Conservation (phyloP, 2,113 vertebrate genomes). For the Butastur rufipennis region DNA sequence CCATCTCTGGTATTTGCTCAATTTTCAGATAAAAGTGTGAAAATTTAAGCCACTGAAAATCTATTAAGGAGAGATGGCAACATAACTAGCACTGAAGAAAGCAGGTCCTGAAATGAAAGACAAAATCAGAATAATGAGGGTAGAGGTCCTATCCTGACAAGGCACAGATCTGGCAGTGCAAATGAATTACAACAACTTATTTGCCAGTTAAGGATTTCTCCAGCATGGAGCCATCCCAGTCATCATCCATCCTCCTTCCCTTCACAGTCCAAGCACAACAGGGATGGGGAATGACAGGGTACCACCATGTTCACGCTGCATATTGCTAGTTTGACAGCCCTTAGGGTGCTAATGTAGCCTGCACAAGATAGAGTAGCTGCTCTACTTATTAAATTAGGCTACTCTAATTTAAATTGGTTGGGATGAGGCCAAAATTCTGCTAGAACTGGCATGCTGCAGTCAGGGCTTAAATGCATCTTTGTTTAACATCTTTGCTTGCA, state of each 20-base stretch:
- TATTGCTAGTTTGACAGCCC: background rate
- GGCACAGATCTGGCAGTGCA: background rate
- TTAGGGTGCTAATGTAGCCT: background rate
- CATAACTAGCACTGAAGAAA: background rate
- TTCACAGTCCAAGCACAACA: background rate
- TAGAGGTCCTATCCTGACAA: background rate
- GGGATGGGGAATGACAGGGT: background rate
- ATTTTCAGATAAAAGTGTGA: background rate
- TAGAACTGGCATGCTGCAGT: conserved; percentile 3
- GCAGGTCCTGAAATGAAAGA: background rate
- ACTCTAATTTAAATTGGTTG: conserved; percentile 9
- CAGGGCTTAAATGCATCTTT: conserved; percentile 24
- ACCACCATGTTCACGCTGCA: background rate
- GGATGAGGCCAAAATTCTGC: conserved; percentile 11
- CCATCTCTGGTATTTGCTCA: background rate
- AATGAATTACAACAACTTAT: background rate
- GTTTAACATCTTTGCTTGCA: background rate
- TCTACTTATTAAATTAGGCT: conserved; percentile 35
- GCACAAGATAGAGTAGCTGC: background rate
- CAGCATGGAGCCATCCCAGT: background rate
- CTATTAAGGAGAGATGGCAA: background rate
- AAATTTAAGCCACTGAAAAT: background rate
- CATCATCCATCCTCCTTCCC: background rate
- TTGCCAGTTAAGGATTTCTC: background rate
- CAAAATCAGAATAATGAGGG: background rate